Conservation (phyloP, 1,140 invertebrate genomes). For the Carposina sasakii region DNA sequence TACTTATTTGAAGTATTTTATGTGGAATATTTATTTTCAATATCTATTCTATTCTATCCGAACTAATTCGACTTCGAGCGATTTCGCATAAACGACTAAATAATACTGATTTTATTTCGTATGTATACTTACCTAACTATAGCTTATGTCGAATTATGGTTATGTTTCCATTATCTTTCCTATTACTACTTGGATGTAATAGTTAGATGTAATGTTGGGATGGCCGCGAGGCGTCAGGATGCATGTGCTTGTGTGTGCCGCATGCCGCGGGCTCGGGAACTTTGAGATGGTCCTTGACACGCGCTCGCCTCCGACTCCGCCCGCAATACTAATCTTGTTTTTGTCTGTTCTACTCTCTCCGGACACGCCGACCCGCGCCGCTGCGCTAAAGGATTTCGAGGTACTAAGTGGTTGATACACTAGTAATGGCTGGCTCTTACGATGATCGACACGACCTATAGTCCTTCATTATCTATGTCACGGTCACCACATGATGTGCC, state of each 20-base stretch:
- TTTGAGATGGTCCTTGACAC: slow-evolving; percentile 96
- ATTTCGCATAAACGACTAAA: no score
- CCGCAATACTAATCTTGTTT: slow-evolving; percentile 67
- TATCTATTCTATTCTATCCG: slow-evolving; percentile 26
- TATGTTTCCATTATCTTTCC: slow-evolving; percentile 51
- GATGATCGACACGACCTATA: slow-evolving; percentile 64
- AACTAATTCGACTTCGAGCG: slow-evolving; percentile 21
- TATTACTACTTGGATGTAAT: slow-evolving; percentile 68
- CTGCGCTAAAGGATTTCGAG: slow-evolving; percentile 81
- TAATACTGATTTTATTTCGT: slow-evolving; percentile 25
- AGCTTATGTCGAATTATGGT: slow-evolving; percentile 47
- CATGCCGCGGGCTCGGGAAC: slow-evolving; percentile 74
- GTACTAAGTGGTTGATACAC: slow-evolving; percentile 75
- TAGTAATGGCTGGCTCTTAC: slow-evolving; percentile 72
- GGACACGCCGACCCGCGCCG: slow-evolving; percentile 66
- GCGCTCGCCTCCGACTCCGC: slow-evolving; percentile 65
- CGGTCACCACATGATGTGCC: slow-evolving; percentile 51
- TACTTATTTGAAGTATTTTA: slow-evolving; percentile 29
- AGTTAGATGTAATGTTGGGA: no score
- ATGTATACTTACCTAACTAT: slow-evolving; percentile 26
- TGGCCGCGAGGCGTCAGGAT: no score
- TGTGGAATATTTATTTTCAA: slow-evolving; percentile 28
- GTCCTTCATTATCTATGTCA: slow-evolving; percentile 55
- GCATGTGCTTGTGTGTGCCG: slow-evolving; percentile 28
- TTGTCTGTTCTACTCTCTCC: slow-evolving; percentile 67